Conservation (phyloP, 2,888 invertebrate genomes). For the Therioaphis trifolii region DNA sequence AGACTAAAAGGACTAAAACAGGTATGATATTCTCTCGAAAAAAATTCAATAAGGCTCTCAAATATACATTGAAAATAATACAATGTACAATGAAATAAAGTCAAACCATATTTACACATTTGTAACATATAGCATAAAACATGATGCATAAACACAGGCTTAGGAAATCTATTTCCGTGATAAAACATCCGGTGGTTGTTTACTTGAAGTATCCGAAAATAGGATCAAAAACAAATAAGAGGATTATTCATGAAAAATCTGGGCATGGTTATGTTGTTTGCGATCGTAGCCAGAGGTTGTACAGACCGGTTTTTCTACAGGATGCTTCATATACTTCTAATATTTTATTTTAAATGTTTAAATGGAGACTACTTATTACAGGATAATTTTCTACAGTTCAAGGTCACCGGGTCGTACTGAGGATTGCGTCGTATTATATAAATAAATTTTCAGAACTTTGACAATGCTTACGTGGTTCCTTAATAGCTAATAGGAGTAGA, state of each 20-base stretch:
- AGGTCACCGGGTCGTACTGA: slow-evolving; percentile 38
- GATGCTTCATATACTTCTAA: slow-evolving; percentile 23
- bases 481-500: slow-evolving; percentile 15
- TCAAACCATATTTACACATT: neutral
- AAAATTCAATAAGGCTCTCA: too few species aligned
- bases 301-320: slow-evolving; percentile 42
- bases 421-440: slow-evolving; percentile 38
- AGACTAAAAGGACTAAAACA: too few species aligned
- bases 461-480: slow-evolving; percentile 38
- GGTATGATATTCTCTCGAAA: too few species aligned
- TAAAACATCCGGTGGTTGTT: slow-evolving; percentile 54
- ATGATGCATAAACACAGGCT: slow-evolving; percentile 20
- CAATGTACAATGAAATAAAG: too few species aligned
- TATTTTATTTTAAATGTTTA: slow-evolving; percentile 9
- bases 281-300: slow-evolving; percentile 25
- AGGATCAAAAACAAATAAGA: slow-evolving; percentile 47
- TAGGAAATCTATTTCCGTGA: slow-evolving; percentile 51
- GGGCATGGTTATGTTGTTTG: slow-evolving; percentile 24
- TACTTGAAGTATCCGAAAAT: slow-evolving; percentile 49
- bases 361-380: slow-evolving; percentile 34
- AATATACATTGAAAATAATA: slow-evolving; percentile 22
- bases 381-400: slow-evolving; percentile 51
- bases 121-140: neutral
- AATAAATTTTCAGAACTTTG: slow-evolving; percentile 42
- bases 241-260: slow-evolving; percentile 43